A percentile compares a stretch with the other conserved stretches of the same genome.
These are phyloP conservation scores for Pogona vitticeps DNA, from an alignment of 2,113 vertebrate species.

Conservation along the genomic window DNA sequence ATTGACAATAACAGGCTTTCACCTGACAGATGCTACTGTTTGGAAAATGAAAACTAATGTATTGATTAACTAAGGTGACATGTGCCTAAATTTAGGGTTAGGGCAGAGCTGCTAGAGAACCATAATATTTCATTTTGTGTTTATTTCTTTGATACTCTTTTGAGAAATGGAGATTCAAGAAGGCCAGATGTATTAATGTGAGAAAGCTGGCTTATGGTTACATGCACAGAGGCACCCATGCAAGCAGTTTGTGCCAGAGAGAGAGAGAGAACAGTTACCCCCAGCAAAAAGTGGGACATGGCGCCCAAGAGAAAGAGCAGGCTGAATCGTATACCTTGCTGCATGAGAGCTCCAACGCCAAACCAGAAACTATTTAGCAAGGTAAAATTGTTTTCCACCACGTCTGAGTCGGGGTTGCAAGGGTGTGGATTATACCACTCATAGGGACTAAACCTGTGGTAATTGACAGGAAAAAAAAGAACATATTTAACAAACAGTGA, in stretches of 20 bases:
- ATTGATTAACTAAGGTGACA: slow-evolving; percentile 51
- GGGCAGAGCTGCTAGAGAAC: slow-evolving; percentile 45
- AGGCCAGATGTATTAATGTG: slow-evolving; percentile 55
- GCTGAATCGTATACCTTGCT: slow-evolving; percentile 99
- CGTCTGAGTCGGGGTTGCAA: slow-evolving; percentile 99
- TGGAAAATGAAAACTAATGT: slow-evolving; percentile 38
- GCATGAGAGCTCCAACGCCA: slow-evolving; percentile 99
- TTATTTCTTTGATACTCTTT: slow-evolving; percentile 57
- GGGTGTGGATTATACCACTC: slow-evolving; percentile 99
- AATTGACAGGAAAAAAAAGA: slow-evolving; percentile 86
- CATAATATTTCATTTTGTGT: slow-evolving; percentile 46
- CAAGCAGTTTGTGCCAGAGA: slow-evolving; percentile 84
- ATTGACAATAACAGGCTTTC: slow-evolving; percentile 42
- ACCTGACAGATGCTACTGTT: slow-evolving; percentile 41
- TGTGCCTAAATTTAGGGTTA: slow-evolving; percentile 59
- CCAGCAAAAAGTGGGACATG: slow-evolving; percentile 98
- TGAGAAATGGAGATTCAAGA: slow-evolving; percentile 61
- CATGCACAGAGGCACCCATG: slow-evolving; percentile 98
- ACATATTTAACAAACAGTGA: slow-evolving; percentile 76
- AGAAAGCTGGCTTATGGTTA: slow-evolving; percentile 81
- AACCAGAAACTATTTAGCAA: slow-evolving; percentile 99
- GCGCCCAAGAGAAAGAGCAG: slow-evolving; percentile 85
- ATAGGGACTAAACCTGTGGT: slow-evolving; percentile 99
- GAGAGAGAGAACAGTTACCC: slow-evolving; percentile 83
- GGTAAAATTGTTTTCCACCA: slow-evolving; percentile 99